A percentile compares a stretch with the other conserved stretches of the same genome.
Conservation (phyloP, 2,113 vertebrate genomes). For the Hemibagrus wyckioides region DNA sequence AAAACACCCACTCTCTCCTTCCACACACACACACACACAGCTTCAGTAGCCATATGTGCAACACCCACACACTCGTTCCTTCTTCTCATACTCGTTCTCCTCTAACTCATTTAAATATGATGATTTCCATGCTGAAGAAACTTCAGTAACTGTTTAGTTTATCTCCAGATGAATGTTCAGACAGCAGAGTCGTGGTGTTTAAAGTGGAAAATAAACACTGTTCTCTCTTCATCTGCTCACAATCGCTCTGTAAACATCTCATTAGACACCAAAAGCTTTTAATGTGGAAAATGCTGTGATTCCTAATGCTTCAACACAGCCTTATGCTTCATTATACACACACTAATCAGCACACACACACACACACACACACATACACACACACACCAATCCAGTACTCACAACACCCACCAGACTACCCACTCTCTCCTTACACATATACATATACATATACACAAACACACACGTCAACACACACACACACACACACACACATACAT, state of each 20-base stretch:
- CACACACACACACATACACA: constrained; percentile 13
- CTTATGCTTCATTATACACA: background rate
- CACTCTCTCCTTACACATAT: too few relatives aligned
- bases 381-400: background rate
- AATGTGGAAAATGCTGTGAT: background rate
- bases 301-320: background rate
- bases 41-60: constrained; percentile 19
- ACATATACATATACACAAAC: too few relatives aligned
- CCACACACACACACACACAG: background rate
- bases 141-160: too few relatives aligned
- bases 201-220: background rate
- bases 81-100: too few relatives aligned
- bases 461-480: too few relatives aligned
- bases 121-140: background rate
- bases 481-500: too few relatives aligned
- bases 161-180: too few relatives aligned
- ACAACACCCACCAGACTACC: background rate
- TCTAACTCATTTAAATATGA: background rate
- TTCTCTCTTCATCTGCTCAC: background rate
- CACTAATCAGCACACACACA: background rate
- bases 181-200: background rate
- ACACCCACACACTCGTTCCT: constrained; percentile 22
- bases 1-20: constrained; percentile 39
- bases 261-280: background rate
- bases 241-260: background rate